phyloP scores from a whole-genome alignment of 2,888 invertebrate species.

The Steromphala cineraria region DNA sequence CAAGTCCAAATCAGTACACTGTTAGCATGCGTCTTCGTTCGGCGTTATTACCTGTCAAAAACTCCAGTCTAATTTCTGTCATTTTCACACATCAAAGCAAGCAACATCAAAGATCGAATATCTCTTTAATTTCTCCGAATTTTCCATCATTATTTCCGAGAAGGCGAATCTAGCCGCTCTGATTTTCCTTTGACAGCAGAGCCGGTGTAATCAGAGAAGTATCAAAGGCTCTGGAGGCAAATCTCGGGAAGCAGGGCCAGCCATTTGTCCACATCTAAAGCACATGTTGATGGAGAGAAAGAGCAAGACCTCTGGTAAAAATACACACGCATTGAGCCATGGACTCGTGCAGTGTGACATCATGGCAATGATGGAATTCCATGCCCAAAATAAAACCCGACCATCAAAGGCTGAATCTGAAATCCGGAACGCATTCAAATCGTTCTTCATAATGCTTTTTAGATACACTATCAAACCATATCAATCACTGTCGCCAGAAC shows the following conservation, averaged over 20 bases:
- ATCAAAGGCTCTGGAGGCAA: not conserved
- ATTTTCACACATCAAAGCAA: constrained; percentile 7
- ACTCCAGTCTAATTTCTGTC: constrained; percentile 9
- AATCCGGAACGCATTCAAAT: not conserved
- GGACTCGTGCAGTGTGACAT: too few species aligned
- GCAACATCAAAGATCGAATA: constrained; percentile 14
- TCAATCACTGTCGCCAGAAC: not conserved
- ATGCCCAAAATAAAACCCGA: not conserved
- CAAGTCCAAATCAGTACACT: not conserved
- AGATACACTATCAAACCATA: not conserved
- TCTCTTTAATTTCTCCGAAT: constrained; percentile 12
- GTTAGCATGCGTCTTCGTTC: not conserved
- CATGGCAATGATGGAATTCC: not conserved
- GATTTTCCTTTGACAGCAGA: not conserved
- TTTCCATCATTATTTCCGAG: constrained; percentile 17
- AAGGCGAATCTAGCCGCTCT: not conserved
- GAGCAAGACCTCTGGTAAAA: too few species aligned
- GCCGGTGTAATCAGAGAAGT: not conserved
- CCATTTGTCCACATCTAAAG: constrained; percentile 10
- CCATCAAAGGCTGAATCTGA: not conserved
- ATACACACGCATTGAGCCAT: too few species aligned
- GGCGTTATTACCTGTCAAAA: constrained; percentile 1
- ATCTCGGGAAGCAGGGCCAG: not conserved
- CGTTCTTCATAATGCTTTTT: not conserved
- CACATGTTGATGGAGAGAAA: too few species aligned